A percentile compares a stretch with the other conserved stretches of the same genome.
phyloP scores from a whole-genome alignment of 2,113 vertebrate species.

The Anolis carolinensis region DNA sequence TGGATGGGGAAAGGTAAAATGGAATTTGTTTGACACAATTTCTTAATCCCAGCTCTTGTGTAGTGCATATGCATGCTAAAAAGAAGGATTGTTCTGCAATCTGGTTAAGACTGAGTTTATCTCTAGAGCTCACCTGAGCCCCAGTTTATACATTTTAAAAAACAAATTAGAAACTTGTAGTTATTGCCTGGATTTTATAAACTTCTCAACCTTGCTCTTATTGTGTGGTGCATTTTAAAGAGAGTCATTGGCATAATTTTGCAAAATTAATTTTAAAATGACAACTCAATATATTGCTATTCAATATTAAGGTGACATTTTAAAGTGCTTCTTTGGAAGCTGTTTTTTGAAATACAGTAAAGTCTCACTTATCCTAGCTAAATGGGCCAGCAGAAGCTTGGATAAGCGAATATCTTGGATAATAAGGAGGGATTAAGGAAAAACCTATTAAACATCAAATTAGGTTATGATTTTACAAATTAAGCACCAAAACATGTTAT shows the following conservation, averaged over 20 bases:
- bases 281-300: background rate
- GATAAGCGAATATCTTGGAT: no score
- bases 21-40: conserved; percentile 12
- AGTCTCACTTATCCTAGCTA: no score
- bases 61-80: background rate
- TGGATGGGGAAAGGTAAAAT: background rate
- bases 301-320: background rate
- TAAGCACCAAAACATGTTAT: no score
- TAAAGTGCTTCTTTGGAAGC: background rate
- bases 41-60: conserved; percentile 23
- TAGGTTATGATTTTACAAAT: no score
- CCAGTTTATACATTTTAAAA: background rate
- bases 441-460: no score
- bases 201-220: no score
- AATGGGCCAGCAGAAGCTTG: no score
- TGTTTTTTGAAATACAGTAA: background rate
- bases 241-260: background rate
- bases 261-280: background rate
- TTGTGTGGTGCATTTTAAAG: background rate
- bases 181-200: no score
- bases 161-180: background rate
- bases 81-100: background rate
- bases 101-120: background rate
- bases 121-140: no score
- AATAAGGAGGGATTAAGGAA: no score